A percentile compares a stretch with the other conserved stretches of the same genome.
Conservation (phyloP, 1,140 invertebrate genomes). For the Drosophila sturtevanti region DNA sequence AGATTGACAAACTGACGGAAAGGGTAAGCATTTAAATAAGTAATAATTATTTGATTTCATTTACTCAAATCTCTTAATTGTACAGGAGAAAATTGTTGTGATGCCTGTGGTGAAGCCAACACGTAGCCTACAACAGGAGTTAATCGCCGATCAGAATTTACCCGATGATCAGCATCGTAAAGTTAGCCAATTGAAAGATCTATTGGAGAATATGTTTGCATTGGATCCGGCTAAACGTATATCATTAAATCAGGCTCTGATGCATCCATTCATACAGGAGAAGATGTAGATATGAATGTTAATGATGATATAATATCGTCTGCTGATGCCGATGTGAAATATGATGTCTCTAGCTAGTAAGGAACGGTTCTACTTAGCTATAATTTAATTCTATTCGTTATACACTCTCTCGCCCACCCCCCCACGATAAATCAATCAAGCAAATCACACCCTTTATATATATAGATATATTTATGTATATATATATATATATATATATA, state of each 20-base stretch:
- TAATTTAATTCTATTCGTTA: slow-evolving; percentile 47
- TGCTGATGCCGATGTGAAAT: slow-evolving; percentile 41
- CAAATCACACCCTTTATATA: slow-evolving; percentile 27
- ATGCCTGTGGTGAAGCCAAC: slow-evolving; percentile 95
- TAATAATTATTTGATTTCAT: too few species aligned
- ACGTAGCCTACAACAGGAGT: slow-evolving; percentile 93
- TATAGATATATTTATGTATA: slow-evolving; percentile 10
- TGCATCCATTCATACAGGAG: slow-evolving; percentile 98
- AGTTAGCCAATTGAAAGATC: slow-evolving; percentile 95
- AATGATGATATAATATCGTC: slow-evolving; percentile 36
- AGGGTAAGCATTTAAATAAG: slow-evolving; percentile 94
- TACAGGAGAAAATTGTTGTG: slow-evolving; percentile 97
- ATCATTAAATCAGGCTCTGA: slow-evolving; percentile 95
- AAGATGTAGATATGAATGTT: slow-evolving; percentile 85
- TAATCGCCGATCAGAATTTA: slow-evolving; percentile 94
- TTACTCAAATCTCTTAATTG: slow-evolving; percentile 6
- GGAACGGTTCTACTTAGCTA: slow-evolving; percentile 37
- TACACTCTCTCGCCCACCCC: slow-evolving; percentile 26
- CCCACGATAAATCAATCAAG: slow-evolving; percentile 30
- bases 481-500: slow-evolving; percentile 21
- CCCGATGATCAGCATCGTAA: slow-evolving; percentile 95
- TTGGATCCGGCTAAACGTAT: slow-evolving; percentile 96
- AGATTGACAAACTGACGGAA: slow-evolving; percentile 99
- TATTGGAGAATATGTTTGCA: slow-evolving; percentile 96
- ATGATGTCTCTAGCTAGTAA: slow-evolving; percentile 52